Evolutionary conservation across 2,797 vertebrate species (phyloP), one percentile per base, ranked within the genome.

Genomic region (Sylvia borin): DNA sequence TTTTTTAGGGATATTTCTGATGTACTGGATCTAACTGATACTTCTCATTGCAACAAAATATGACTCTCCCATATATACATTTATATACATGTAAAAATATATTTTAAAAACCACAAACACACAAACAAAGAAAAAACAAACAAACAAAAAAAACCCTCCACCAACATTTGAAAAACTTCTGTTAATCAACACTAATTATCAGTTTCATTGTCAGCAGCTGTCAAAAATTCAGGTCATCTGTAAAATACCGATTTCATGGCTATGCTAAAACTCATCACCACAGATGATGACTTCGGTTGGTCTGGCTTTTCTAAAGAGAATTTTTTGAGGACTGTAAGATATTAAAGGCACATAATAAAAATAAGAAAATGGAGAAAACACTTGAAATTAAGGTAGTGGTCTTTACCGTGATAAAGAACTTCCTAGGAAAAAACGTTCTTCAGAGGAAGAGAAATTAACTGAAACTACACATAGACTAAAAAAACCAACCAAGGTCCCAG

Each of bases 71-170:
- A 21, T 66, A 58, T 48, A 16, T 25, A 34, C 16, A 36, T 32
- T 15, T 16, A 19, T 29, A 17, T 18, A 27, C 19, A 25, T 25
- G 34, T 58, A 26, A 60, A 80, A 54, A 54, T 25, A 67, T 4
- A 16, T 22, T 34, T 62, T 21, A 4, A 55, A 55, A 64, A 8
- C 5, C 18, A 31, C 2, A 10, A 38, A 11, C 2, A 76, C 43
- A 20, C 0, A 10, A 16, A 20, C 3, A 19, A 11, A 53, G 11
- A 53, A 21, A 2, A 4, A 6, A 8, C 10, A 40, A 40, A 40
- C 38, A 40, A 40, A 10, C 10, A 5, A 1, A 36, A n/a, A 50
- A 38, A 3, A 14, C 4, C 0, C 7, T 40, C 25, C 5, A 36
- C 10, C 27, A 70, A 25, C 6, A 5, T 68, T 88, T 25, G 32